Conservation (phyloP, 1,140 invertebrate species). For the Bathynomus jamesi region DNA sequence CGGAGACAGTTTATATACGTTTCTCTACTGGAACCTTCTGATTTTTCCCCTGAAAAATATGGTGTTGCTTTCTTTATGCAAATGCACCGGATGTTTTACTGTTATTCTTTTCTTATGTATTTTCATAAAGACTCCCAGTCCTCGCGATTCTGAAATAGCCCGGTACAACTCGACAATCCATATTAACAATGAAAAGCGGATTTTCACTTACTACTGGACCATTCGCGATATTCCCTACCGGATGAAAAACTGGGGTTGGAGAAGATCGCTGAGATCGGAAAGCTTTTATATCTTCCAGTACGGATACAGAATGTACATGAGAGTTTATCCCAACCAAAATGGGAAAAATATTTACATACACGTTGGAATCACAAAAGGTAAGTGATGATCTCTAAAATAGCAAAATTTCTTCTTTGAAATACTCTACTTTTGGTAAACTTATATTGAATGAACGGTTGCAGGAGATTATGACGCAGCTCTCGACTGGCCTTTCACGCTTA, state of each 20-base stretch:
- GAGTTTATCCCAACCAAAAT: slow-evolving; percentile 41
- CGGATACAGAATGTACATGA: slow-evolving; percentile 46
- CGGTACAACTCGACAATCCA: slow-evolving; percentile 42
- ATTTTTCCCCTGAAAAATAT: too few relatives aligned
- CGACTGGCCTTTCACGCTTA: slow-evolving; percentile 47
- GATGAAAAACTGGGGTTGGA: slow-evolving; percentile 43
- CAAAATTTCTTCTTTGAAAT: background rate
- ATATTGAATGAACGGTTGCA: slow-evolving; percentile 10
- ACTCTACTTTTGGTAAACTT: background rate
- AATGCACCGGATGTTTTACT: too few relatives aligned
- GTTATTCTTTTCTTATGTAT: too few relatives aligned
- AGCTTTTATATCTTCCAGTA: slow-evolving; percentile 45
- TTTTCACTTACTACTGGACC: slow-evolving; percentile 48
- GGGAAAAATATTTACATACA: slow-evolving; percentile 45
- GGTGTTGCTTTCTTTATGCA: too few relatives aligned
- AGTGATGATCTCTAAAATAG: background rate
- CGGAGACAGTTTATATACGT: too few relatives aligned
- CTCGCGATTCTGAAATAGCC: slow-evolving; percentile 37
- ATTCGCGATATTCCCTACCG: slow-evolving; percentile 30
- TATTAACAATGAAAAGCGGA: slow-evolving; percentile 40
- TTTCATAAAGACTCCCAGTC: slow-evolving; percentile 31
- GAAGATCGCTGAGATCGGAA: slow-evolving; percentile 42
- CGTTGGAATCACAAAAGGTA: slow-evolving; percentile 45
- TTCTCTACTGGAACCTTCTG: too few relatives aligned
- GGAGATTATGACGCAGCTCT: slow-evolving; percentile 40